Evolutionary conservation across 2,797 vertebrate species (phyloP).

Genomic region (Schizopygopsis pylzovi): DNA sequence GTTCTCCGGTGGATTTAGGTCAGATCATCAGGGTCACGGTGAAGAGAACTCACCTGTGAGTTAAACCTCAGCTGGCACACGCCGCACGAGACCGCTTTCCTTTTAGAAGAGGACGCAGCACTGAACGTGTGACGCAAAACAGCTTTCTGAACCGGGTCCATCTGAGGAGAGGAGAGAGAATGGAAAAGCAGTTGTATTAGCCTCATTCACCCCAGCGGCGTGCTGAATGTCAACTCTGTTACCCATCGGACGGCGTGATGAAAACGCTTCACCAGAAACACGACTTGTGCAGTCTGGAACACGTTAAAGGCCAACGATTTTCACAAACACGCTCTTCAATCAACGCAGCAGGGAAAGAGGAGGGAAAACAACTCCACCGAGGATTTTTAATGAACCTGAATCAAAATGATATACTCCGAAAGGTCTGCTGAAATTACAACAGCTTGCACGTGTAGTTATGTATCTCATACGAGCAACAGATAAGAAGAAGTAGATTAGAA

Average conservation of each 20-base stretch:
- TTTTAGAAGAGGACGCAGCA: constrained; percentile 86
- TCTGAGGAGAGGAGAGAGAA: constrained; percentile 74
- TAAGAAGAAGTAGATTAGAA: background rate
- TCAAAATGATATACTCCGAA: constrained; percentile 18
- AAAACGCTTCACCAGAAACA: constrained; percentile 6
- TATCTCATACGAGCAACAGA: background rate
- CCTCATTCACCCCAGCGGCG: constrained; percentile 60
- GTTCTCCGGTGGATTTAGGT: background rate
- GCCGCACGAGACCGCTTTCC: constrained; percentile 94
- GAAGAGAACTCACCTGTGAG: constrained; percentile 87
- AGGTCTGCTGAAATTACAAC: background rate
- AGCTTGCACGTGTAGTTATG: constrained; percentile 1
- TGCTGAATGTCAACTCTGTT: constrained; percentile 4
- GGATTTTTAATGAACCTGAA: constrained; percentile 14
- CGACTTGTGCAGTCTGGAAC: background rate
- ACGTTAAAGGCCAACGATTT: constrained; percentile 29
- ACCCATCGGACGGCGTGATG: background rate
- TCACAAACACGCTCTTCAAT: constrained; percentile 10
- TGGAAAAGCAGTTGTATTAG: constrained; percentile 16
- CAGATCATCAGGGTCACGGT: background rate
- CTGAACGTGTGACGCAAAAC: constrained; percentile 96
- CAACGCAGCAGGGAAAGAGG: background rate
- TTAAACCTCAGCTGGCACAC: constrained; percentile 98
- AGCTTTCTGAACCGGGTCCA: constrained; percentile 98
- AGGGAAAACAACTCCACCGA: background rate